Base-by-base conservation (phyloP, 2,888 invertebrate species). In the Punctoribates punctum region DNA sequence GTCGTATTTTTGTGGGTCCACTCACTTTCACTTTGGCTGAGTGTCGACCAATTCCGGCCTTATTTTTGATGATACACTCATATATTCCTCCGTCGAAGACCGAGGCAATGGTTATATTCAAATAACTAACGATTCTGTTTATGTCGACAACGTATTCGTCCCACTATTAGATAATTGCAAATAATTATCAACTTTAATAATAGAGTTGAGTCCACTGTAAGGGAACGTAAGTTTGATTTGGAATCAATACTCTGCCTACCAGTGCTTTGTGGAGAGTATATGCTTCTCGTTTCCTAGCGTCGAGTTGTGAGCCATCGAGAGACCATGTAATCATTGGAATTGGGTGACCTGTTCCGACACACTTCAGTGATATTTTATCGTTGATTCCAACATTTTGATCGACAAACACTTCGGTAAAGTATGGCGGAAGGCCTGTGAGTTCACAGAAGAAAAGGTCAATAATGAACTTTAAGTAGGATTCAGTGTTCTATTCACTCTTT, bases 41-140 rank as follows among this genome's bases (percentile, higher is more conserved):
- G 74, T 79, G 79, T 17, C 46, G 57, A 15, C 57, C 42, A 20
- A 74, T 67, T 20, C 79, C 79, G 27, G 75, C 73, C 48, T 73
- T 62, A 65, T 78, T 79, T 8, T 62, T 70, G 34, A 77, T 78
- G 0, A 67, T 25, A 72, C 79, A 79, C 29, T 62, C 54, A 73
- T 78, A 79, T 23, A 75, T 70, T 23, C 79, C 79, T 15, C 77
- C 77, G 38, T 77, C 82, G 29, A 81, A 78, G 6, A 83, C 81
- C 38, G 79, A 78, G 13, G 82, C 80, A 42, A 81, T 81, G 1
- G 81, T 80, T 20, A 84, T 82, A 79, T 83, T 83, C 62, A 84
- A 82, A 78, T 81, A 81, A 78, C 83, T 83, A 67, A 83, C 80
- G 75, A 83, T 81, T 79, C 83, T 82, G 76, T 82, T 83, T 0